Evolutionary conservation across 2,113 vertebrate species (phyloP).

Genomic region (Ictalurus furcatus): DNA sequence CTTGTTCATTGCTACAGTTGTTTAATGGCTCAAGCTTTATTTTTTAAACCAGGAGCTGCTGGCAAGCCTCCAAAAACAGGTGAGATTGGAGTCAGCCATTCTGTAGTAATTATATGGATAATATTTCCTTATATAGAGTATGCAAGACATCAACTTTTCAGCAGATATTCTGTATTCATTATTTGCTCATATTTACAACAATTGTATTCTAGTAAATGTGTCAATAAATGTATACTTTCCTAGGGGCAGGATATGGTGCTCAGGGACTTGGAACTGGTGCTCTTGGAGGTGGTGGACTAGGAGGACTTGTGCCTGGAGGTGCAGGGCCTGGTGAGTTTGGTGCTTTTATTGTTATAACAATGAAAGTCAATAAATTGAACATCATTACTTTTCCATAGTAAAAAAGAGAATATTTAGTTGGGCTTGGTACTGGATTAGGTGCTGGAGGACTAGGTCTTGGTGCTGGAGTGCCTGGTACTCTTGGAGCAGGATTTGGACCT

Average conservation of each 20-base stretch:
- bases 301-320: background rate
- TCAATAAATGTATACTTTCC: background rate
- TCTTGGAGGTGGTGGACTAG: slow-evolving; percentile 8
- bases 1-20: background rate
- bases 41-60: background rate
- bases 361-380: background rate
- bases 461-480: background rate
- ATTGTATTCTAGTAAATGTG: background rate
- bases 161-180: background rate
- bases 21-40: background rate
- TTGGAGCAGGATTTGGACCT: slow-evolving; percentile 8
- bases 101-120: background rate
- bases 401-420: background rate
- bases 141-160: background rate
- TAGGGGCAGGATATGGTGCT: slow-evolving; percentile 5
- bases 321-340: background rate
- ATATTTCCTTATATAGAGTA: background rate
- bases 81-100: background rate
- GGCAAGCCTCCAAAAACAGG: background rate
- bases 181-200: background rate
- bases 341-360: background rate
- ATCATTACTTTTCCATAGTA: background rate
- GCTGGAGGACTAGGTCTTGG: background rate
- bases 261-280: slow-evolving; percentile 26
- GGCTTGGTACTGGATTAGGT: background rate